Evolutionary conservation across 2,113 vertebrate genomes (phyloP), one percentile per base, ranked within the genome.

Genomic region (Pachyramphus minor): DNA sequence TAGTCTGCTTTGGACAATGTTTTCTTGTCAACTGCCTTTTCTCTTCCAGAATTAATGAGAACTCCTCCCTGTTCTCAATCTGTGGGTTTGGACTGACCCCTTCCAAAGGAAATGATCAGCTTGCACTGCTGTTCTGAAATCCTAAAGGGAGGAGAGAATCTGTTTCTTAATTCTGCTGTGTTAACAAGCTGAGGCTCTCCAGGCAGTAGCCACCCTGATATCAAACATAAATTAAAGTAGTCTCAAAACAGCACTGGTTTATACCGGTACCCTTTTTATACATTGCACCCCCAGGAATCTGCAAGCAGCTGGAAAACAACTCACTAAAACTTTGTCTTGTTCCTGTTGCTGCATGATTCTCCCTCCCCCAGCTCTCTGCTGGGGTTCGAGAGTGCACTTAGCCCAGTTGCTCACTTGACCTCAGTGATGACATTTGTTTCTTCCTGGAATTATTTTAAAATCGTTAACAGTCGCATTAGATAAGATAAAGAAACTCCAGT

Each of bases 231-330:
- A 74, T 25, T 63, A 12, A 21, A 81, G n/a, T 23, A 33, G 6
- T 19, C 80, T 87, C 42, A 53, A 64, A 81, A 6, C 42, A 83
- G 4, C 8, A 25, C 59, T 84, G 47, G 55, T 91, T 89, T 79
- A 3, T 82, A 31, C 44, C 68, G 72, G 56, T 20, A 53, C 10
- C 11, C 15, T 56, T 13, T 49, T 68, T 53, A 77, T 63, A 47
- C 6, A 5, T 10, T 72, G 55, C 5, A 4, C 9, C 52, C 25
- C 28, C 33, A 41, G 69, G 49, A 87, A 84, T 31, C 31, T 74
- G 62, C 47, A 77, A 91, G 33, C 24, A 92, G 42, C 56, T 92
- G 84, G 83, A 92, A 84, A 87, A 89, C 4, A 58, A 41, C 31
- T 12, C 58, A 50, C 31, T n/a, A 37, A 84, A 79, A 49, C 31